Conservation (phyloP, 2,113 vertebrate species). For the Osmerus eperlanus region DNA sequence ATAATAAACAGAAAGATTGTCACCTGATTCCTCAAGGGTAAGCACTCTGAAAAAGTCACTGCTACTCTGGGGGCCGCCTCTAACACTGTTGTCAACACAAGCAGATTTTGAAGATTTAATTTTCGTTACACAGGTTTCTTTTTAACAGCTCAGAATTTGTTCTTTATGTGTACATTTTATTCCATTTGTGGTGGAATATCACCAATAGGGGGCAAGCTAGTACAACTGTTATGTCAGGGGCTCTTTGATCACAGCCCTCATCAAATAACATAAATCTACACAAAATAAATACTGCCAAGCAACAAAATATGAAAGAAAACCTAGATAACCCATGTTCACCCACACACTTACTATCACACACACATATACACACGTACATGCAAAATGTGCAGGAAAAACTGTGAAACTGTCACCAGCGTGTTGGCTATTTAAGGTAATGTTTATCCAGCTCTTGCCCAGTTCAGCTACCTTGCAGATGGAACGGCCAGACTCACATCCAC, state of each 20-base stretch:
- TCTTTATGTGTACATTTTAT: not conserved
- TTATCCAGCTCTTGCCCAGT: not conserved
- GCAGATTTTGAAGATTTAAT: too few species aligned
- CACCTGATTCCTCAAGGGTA: too few species aligned
- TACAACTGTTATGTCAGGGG: not conserved
- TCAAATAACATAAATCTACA: not conserved
- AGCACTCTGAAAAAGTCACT: too few species aligned
- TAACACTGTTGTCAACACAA: too few species aligned
- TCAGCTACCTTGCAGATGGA: not conserved
- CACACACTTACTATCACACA: not conserved
- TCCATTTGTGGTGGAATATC: not conserved
- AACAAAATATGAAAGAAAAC: not conserved
- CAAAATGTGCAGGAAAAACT: not conserved
- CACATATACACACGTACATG: not conserved
- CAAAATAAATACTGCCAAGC: not conserved
- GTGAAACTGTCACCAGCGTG: not conserved
- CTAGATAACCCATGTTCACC: not conserved
- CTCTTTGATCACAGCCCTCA: not conserved
- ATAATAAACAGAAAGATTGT: too few species aligned
- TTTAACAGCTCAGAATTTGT: not conserved
- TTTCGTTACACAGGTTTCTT: too few species aligned
- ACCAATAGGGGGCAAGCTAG: constrained; percentile 4
- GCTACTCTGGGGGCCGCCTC: too few species aligned
- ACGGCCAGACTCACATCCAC: not conserved
- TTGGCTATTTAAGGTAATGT: constrained; percentile 9